phyloP scores from a whole-genome alignment of 2,888 invertebrate genomes.

The Tenthredo distinguenda region DNA sequence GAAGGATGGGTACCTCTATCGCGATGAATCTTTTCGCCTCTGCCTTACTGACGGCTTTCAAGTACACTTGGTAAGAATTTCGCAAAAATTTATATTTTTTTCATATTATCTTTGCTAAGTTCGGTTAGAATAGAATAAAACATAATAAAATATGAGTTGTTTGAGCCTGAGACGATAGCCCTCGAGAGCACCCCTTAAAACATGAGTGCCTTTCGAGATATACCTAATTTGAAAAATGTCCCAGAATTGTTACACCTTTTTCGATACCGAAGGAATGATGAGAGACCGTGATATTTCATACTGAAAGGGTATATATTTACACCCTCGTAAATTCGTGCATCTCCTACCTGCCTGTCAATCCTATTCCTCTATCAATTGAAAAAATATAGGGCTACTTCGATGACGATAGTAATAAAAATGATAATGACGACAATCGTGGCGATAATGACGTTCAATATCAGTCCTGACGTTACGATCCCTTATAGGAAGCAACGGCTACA shows the following conservation, averaged over 20 bases:
- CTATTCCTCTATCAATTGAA: neutral
- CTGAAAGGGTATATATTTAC: neutral
- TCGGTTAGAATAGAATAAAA: neutral
- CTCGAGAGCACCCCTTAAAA: neutral
- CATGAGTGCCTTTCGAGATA: neutral
- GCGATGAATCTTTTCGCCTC: slow-evolving; percentile 6
- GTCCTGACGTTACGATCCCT: slow-evolving; percentile 20
- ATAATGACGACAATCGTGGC: neutral
- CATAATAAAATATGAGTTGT: neutral
- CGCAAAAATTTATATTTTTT: neutral
- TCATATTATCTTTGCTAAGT: neutral
- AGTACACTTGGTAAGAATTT: neutral
- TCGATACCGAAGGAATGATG: neutral
- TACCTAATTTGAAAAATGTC: neutral
- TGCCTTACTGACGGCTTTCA: neutral
- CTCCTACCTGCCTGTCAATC: neutral
- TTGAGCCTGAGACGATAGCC: neutral
- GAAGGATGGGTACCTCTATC: slow-evolving; percentile 19
- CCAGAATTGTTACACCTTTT: neutral
- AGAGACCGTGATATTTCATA: neutral
- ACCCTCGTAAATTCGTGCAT: neutral
- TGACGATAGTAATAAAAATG: neutral
- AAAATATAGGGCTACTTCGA: neutral
- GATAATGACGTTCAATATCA: slow-evolving; percentile 33
- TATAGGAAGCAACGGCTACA: neutral